A percentile compares a stretch with the other conserved stretches of the same genome.
Evolutionary conservation across 2,113 vertebrate species (phyloP).

Genomic region (Hepsetus odoe): DNA sequence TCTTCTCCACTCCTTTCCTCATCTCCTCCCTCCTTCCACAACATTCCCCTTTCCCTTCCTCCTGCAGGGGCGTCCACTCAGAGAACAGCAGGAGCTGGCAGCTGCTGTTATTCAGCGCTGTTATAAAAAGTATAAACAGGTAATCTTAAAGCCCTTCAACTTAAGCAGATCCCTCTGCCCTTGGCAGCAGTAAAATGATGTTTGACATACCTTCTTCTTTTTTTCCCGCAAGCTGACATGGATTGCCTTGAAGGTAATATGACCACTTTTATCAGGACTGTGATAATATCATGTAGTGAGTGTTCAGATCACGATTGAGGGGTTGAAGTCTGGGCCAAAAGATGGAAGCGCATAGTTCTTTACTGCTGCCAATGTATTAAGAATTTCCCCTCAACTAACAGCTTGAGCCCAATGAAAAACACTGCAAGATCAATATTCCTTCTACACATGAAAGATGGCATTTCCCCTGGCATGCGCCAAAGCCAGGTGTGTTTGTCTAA

Average conservation of each 20-base stretch:
- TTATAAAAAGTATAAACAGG: constrained; percentile 98
- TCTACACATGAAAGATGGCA: no score
- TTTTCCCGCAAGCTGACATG: constrained; percentile 87
- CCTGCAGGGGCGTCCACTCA: constrained; percentile 86
- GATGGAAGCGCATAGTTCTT: no score
- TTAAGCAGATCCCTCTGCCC: neutral
- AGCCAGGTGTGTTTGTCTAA: no score
- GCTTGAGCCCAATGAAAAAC: no score
- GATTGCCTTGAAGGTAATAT: constrained; percentile 95
- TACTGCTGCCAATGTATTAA: no score
- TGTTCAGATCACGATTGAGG: no score
- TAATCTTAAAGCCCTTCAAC: constrained; percentile 61
- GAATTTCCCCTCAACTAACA: no score
- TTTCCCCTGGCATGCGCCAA: no score
- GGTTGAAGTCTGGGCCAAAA: no score
- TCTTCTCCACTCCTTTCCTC: constrained; percentile 40
- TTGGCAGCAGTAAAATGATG: constrained; percentile 13
- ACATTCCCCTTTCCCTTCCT: constrained; percentile 31
- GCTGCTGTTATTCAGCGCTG: constrained; percentile 95
- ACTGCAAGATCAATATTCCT: no score
- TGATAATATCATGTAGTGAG: neutral
- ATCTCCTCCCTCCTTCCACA: constrained; percentile 25
- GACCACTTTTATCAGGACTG: neutral
- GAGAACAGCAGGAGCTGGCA: constrained; percentile 94
- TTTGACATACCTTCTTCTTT: constrained; percentile 26